Evolutionary conservation across 2,888 invertebrate species (phyloP), one percentile per base, ranked within the genome.

Genomic region (Lasioglossum malachurum): DNA sequence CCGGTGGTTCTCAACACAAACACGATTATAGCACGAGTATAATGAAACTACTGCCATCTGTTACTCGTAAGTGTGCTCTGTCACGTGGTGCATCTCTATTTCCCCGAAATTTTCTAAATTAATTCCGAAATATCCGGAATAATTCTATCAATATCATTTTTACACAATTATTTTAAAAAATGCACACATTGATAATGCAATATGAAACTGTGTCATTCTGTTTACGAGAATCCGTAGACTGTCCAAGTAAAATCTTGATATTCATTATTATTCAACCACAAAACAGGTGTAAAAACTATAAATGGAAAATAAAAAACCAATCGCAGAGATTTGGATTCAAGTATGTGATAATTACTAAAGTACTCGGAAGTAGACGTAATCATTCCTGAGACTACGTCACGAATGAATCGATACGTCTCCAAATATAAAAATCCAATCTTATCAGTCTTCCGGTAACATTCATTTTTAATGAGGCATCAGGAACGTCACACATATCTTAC

Each of bases 391-490:
- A 16, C 7, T 16, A 64, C 31, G 31, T 64, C 64, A 31, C 64
- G 16, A 31, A 64, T 27, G 0, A 64, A 64, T 64, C 64, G 64
- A 67, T 67, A 35, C 16, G 23, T 35, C 64, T 49, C 44, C 10
- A 57, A 64, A 19, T 19, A 19, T 64, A 64, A 79, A 82, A 79
- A 57, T 35, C n/a, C 67, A 78, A 84, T 88, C 82, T 88, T 84
- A 87, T 88, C 87, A 78, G 12, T 35, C 75, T 80, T 87, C 78
- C 80, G 64, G 82, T 14, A 79, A 79, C 35, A 38, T 41, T 49
- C 35, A 60, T 35, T 74, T 80, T 77, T 67, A 77, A 88, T 46
- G 49, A 74, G 60, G 5, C 53, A 41, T 12, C n/a, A 60, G 44
- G 31, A 35, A 79, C 74, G 77, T 78, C 79, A 80, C 57, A 76